Base-by-base conservation (phyloP, 2,113 vertebrate genomes). In the Corythornis vintsioides region DNA sequence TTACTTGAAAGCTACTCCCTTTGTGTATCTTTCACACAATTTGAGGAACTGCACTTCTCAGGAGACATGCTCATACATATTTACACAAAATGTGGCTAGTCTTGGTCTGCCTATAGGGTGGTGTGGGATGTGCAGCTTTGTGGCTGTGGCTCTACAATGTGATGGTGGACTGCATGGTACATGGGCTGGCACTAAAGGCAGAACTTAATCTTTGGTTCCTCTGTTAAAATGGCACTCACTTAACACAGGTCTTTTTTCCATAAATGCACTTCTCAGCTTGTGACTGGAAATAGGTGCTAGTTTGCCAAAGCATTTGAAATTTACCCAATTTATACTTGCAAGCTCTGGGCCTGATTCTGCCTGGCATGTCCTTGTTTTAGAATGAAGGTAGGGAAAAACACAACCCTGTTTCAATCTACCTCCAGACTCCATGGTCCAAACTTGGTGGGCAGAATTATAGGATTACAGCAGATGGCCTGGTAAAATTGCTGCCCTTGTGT, bases 371-470 rank as follows among this genome's bases (percentile, higher is more conserved):
- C 48, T 57, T 43, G 12, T 7, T 59, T 64, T 69, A 64, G 26
- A 60, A 33, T 38, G 60, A 77, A 81, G 55, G 28, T 13, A 47
- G 9, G 24, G 18, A 8, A 48, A 53, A 31, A 15, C 9, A 35
- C 9, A 56, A 4, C 21, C 4, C 33, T 0, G 3, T 38, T 78
- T 38, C 25, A 21, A 24, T 31, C 3, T 3, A 26, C 5, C 4
- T 38, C 12, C 26, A 43, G n/a, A 11, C 6, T 43, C 33, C 26
- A 7, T 12, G 17, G 56, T 69, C 18, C 33, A 50, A 16, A 65
- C 74, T 25, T 29, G 25, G 45, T n/a, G 24, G 24, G 19, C 31
- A 31, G 19, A 9, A 57, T 15, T 29, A 42, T 6, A 29, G 57
- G 11, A 29, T n/a, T 72, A 43, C 29, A 67, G 33, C 13, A 35